Conservation (phyloP, 2,888 invertebrate genomes). For the Eupithecia subumbrata region DNA sequence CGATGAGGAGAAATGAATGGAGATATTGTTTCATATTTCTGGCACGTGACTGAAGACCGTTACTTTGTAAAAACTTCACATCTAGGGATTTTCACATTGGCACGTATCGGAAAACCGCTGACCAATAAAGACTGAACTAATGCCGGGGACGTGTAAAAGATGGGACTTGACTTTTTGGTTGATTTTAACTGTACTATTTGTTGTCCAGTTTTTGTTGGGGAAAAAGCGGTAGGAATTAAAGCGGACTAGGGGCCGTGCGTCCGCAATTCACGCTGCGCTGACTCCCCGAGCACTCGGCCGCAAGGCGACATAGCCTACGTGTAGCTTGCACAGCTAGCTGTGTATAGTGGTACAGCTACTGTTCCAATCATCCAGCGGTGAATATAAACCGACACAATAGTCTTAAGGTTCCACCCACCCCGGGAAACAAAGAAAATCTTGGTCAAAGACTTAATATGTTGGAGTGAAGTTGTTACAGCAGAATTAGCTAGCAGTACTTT, state of each 20-base stretch:
- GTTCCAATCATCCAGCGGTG: neutral
- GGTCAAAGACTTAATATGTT: neutral
- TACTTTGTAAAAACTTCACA: conserved; percentile 44
- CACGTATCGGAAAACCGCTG: conserved; percentile 45
- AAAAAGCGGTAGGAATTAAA: conserved; percentile 45
- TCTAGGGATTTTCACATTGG: conserved; percentile 40
- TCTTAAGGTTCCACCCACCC: neutral
- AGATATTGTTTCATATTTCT: conserved; percentile 37
- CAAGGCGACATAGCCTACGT: conserved; percentile 53
- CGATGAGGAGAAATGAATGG: conserved; percentile 37
- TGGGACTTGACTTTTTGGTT: conserved; percentile 42
- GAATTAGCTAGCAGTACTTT: neutral
- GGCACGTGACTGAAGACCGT: conserved; percentile 40
- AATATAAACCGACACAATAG: neutral
- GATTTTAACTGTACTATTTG: conserved; percentile 42
- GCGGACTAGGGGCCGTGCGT: conserved; percentile 52
- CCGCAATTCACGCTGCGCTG: conserved; percentile 68
- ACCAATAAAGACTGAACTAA: conserved; percentile 43
- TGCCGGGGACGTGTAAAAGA: conserved; percentile 43
- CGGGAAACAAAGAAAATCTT: neutral
- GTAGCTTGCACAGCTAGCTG: conserved; percentile 39
- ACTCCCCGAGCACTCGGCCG: conserved; percentile 53
- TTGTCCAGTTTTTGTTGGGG: conserved; percentile 31
- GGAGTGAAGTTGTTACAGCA: neutral
- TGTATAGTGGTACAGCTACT: conserved; percentile 12